Conservation (phyloP, 2,888 invertebrate genomes). For the Cryptocheilus praepositus region DNA sequence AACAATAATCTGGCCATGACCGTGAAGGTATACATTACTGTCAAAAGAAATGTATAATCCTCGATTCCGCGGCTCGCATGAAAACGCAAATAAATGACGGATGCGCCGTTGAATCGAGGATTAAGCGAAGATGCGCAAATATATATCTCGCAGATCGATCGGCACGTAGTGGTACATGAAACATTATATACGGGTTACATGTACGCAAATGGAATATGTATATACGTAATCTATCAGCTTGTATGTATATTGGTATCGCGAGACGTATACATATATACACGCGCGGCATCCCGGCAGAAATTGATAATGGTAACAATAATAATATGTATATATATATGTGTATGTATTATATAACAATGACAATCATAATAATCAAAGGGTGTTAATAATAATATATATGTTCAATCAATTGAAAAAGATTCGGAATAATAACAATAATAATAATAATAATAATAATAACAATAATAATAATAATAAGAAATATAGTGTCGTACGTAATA, state of each 20-base stretch:
- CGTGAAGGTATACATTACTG: too few species aligned
- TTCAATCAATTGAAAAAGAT: constrained; percentile 20
- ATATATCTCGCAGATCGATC: too few species aligned
- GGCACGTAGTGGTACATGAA: not conserved
- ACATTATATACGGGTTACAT: constrained; percentile 6
- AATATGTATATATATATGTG: constrained; percentile 40
- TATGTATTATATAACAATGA: constrained; percentile 28
- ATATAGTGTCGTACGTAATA: constrained; percentile 53
- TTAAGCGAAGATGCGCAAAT: too few species aligned
- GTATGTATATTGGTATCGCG: constrained; percentile 20
- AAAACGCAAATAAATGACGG: too few species aligned
- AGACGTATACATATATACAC: constrained; percentile 31
- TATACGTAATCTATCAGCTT: constrained; percentile 12
- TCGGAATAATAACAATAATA: constrained; percentile 31
- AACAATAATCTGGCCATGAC: too few species aligned
- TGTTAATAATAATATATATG: constrained; percentile 30
- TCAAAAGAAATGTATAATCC: too few species aligned
- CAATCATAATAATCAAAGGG: constrained; percentile 25
- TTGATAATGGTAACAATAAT: constrained; percentile 48
- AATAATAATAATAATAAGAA: constrained; percentile 40
- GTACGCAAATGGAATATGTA: constrained; percentile 9
- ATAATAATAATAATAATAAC: too few species aligned
- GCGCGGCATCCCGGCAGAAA: constrained; percentile 40
- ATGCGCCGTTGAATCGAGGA: too few species aligned
- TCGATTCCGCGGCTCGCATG: too few species aligned